Evolutionary conservation across 1,140 invertebrate species (phyloP), one percentile per base, ranked within the genome.

Genomic region (Lucilia cuprina): DNA sequence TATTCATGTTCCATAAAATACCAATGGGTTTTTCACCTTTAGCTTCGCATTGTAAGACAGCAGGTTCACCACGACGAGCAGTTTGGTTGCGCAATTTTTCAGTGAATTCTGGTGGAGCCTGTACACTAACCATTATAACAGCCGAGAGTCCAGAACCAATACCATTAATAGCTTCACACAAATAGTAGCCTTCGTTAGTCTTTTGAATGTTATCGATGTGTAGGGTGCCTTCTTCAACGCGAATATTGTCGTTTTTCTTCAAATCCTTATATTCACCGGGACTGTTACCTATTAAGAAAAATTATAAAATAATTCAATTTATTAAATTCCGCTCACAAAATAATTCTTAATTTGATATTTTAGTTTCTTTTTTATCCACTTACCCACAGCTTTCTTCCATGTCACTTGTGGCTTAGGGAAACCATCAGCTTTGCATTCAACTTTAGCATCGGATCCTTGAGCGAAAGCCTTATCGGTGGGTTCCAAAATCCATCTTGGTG

Each of bases 1-100:
- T 97, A 91, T 98, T 97, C 94, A 97, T 97, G 91, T 97, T 98
- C 98, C 98, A 99, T 25, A 97, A 93, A 75, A 99, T 98, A 86
- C 97, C 97, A 89, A 99, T 96, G 34, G 98, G 98, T 93, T 97
- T 98, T 92, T 99, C 98, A 82, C 98, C 98, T 88, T 97, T 96
- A n/a, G 97, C 97, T 92, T 98, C 96, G 90, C 98, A 99, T 90
- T 98, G 96, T 82, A 99, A 90, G 30, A 98, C 97, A 47, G 97
- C 96, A 41, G 97, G 97, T 91, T 98, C 97, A 21, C 96, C 97
- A 84, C 96, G 94, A 84, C 96, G 94, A 19, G 97, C 96, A 30
- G 96, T 98, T 91, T 98, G 96, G 87, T 98, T 97, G 78, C 95
- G 93, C 87, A 97, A 93, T 93, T 98, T 98, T 86, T 97, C 97